A percentile compares a stretch with the other conserved stretches of the same genome.
These are phyloP conservation scores for Cololabis saira DNA, from an alignment of 2,113 vertebrate species.

Conservation along the genomic window DNA sequence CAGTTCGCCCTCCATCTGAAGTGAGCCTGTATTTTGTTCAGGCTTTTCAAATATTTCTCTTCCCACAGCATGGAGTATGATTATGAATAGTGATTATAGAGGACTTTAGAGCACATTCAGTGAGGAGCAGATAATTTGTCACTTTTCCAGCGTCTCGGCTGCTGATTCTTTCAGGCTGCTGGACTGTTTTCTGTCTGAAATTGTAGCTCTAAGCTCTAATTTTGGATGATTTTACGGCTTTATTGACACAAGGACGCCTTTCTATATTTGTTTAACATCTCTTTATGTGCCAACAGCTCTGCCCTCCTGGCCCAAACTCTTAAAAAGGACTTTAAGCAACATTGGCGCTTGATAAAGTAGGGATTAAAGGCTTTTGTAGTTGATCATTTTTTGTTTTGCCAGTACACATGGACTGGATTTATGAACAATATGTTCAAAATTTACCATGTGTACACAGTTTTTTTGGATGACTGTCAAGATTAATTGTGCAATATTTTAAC, in stretches of 20 bases:
- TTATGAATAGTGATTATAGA: constrained; percentile 32
- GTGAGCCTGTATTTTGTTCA: constrained; percentile 5
- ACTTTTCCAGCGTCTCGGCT: neutral
- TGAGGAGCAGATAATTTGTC: constrained; percentile 24
- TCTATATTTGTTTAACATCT: constrained; percentile 18
- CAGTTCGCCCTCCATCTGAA: neutral
- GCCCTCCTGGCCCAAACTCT: constrained; percentile 7
- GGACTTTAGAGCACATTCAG: neutral
- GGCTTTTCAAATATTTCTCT: constrained; percentile 26
- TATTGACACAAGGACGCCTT: constrained; percentile 8
- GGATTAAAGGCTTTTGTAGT: neutral
- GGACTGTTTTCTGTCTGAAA: neutral
- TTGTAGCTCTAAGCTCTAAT: neutral
- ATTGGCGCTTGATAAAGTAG: neutral
- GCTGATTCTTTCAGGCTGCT: neutral
- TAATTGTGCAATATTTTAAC: no score
- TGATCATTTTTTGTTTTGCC: no score
- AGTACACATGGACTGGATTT: no score
- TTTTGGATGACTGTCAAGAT: no score
- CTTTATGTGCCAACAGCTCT: neutral
- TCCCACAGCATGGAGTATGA: neutral
- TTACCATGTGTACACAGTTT: no score
- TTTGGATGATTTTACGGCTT: constrained; percentile 7
- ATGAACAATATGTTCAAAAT: no score
- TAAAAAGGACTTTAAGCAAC: constrained; percentile 12